Evolutionary conservation across 1,140 invertebrate genomes (phyloP), one percentile per base, ranked within the genome.

Genomic region (Drosophila novamexicana): DNA sequence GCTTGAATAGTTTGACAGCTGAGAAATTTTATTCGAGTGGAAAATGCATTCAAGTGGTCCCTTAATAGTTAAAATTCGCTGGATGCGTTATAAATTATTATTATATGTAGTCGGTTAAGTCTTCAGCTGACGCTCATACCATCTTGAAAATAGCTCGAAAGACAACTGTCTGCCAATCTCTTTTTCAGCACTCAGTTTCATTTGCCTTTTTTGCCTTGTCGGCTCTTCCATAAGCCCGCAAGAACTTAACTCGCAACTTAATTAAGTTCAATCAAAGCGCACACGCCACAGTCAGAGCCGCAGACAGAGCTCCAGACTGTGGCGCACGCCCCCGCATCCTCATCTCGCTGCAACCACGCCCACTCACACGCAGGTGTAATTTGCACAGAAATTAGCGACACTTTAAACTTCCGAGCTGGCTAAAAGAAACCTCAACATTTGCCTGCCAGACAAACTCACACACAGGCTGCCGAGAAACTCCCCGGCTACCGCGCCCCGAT

Each of bases 301-400:
- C 79, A 77, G 77, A 79, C 81, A 52, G 36, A 14, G 63, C 32
- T 18, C 36, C 8, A 59, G 47, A 67, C 64, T 42, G 7, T 8
- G 2, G 16, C 34, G 44, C 34, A 42, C 44, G 37, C 37, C 37
- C 53, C 7, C 63, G 18, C 52, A 34, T 5, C 3, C 22, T 0
- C 22, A 22, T 22, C 29, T 10, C 22, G 16, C 9, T 1, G 45
- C 7, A 29, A 29, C 22, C 14, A 12, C 16, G 54, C 40, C 34
- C 57, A 54, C 78, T 59, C 50, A 77, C 67, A 54, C 63, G 47
- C 44, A 56, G 40, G 37, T 54, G 59, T 57, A 78, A 77, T 78
- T 78, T 64, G 64, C 42, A 75, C 61, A 49, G 47, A 82, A 84
- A 84, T 84, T 83, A 83, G 81, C 80, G 68, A 75, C 66, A 65